Percentiles rank a stretch among this genome's conserved stretches.
Evolutionary conservation across 2,888 invertebrate species (phyloP).

Genomic region (Myopa tessellatipennis): DNA sequence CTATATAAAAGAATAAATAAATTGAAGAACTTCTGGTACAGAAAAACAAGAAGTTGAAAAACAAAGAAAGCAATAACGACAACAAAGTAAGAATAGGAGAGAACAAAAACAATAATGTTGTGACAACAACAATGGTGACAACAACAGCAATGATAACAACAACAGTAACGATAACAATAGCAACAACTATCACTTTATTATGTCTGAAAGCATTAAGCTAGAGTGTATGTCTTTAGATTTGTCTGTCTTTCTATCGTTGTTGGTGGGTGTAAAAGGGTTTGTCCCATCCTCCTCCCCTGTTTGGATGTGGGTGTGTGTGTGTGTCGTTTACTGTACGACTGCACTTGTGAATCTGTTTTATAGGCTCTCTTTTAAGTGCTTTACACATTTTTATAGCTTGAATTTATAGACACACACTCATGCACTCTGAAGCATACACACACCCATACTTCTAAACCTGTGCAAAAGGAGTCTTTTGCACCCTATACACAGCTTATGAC

Average conservation of each 20-base stretch:
- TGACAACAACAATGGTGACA: background rate
- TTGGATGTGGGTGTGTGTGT: background rate
- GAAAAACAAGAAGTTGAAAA: background rate
- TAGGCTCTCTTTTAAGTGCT: background rate
- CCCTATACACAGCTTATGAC: conserved; percentile 20
- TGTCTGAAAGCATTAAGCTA: conserved; percentile 22
- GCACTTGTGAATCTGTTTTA: conserved; percentile 11
- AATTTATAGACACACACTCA: too few species aligned
- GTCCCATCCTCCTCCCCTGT: background rate
- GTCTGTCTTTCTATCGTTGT: background rate
- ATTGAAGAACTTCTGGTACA: background rate
- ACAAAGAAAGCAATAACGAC: background rate
- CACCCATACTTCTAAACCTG: conserved; percentile 23
- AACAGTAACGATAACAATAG: too few species aligned
- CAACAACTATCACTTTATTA: background rate
- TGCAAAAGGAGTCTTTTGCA: too few species aligned
- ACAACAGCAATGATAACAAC: background rate
- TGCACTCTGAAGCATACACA: background rate
- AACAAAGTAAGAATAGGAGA: background rate
- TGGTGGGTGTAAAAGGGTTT: background rate
- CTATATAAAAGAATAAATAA: conserved; percentile 10
- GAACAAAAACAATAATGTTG: background rate
- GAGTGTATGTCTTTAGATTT: background rate
- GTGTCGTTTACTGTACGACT: background rate
- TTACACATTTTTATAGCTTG: too few species aligned